Evolutionary conservation across 2,113 vertebrate genomes (phyloP).

Genomic region (Podarcis raffonei): DNA sequence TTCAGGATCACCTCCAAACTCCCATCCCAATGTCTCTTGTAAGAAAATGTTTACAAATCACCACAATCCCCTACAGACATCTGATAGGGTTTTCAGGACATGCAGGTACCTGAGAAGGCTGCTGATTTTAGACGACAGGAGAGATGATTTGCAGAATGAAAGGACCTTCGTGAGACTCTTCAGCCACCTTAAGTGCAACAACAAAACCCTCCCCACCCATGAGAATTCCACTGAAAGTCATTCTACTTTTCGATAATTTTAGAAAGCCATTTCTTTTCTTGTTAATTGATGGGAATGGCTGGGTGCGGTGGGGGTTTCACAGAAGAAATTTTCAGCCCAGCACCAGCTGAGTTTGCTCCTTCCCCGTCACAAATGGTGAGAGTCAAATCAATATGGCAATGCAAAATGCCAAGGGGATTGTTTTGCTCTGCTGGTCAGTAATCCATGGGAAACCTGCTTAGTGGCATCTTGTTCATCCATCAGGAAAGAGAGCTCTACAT

Average conservation of each 20-base stretch:
- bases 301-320: background rate
- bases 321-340: background rate
- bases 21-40: no score
- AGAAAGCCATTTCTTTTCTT: background rate
- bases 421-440: conserved; percentile 4
- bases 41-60: no score
- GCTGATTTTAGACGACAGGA: background rate
- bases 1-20: no score
- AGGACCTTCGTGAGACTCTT: background rate
- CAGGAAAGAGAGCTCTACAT: background rate
- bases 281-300: background rate
- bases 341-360: background rate
- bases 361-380: background rate
- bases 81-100: no score
- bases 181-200: background rate
- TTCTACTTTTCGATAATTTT: background rate
- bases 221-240: background rate
- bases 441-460: background rate
- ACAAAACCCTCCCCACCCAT: background rate
- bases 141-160: background rate
- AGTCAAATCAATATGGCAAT: background rate
- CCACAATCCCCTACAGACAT: no score
- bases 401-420: background rate
- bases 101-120: background rate
- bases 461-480: background rate